Percentiles rank a stretch among this genome's conserved stretches.
Evolutionary conservation across 2,797 vertebrate species (phyloP).

Genomic region (Hephaestus fuliginosus): DNA sequence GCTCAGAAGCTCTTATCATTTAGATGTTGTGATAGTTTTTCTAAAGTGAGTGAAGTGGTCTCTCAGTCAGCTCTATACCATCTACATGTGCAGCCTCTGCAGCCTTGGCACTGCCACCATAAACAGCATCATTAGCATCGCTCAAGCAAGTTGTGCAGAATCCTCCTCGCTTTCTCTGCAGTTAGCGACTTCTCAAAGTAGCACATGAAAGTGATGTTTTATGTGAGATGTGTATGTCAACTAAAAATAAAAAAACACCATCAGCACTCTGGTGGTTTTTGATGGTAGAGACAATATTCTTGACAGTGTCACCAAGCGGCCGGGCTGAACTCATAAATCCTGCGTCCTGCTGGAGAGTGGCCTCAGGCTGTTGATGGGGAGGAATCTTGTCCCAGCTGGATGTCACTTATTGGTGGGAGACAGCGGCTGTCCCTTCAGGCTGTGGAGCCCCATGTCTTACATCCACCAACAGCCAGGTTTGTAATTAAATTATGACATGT

Average conservation of each 20-base stretch:
- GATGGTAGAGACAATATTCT: not conserved
- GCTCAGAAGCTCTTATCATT: not conserved
- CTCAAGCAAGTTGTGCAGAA: not conserved
- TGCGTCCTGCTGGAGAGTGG: conserved; percentile 31
- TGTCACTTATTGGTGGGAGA: conserved; percentile 22
- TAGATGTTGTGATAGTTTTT: not conserved
- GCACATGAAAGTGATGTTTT: conserved; percentile 8
- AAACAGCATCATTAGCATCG: not conserved
- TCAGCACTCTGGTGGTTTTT: conserved; percentile 29
- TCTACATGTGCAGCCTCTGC: not conserved
- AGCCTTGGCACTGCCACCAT: not conserved
- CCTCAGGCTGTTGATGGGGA: conserved; percentile 54
- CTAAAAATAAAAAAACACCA: conserved; percentile 12
- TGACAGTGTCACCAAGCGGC: conserved; percentile 11
- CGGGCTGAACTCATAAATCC: conserved; percentile 17
- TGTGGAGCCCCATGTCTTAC: conserved; percentile 15
- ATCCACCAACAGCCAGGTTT: conserved; percentile 18
- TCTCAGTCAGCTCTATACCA: not conserved
- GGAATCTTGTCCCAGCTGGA: conserved; percentile 40
- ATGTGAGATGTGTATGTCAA: conserved; percentile 14
- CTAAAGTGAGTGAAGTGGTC: not conserved
- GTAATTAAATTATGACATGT: not conserved
- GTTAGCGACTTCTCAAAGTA: not conserved
- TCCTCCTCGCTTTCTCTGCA: conserved; percentile 2
- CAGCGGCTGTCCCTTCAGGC: conserved; percentile 23